phyloP scores from a whole-genome alignment of 2,888 invertebrate species.

The Patella pellucida region DNA sequence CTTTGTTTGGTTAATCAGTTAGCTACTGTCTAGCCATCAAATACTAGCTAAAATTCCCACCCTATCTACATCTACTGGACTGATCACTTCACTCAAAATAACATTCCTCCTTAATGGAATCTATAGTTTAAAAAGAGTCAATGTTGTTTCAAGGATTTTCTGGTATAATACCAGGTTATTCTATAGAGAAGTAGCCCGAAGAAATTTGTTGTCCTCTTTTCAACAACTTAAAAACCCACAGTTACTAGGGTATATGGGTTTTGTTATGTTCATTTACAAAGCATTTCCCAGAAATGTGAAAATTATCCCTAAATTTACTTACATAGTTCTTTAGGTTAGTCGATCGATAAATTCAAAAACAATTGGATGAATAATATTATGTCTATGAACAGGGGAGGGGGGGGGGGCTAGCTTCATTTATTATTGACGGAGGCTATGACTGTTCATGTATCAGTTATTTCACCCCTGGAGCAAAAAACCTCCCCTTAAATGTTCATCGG shows the following conservation, averaged over 20 bases:
- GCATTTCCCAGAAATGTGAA: too few species aligned
- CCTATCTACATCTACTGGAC: background rate
- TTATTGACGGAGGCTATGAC: too few species aligned
- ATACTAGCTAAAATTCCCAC: background rate
- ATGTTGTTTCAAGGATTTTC: slow-evolving; percentile 2
- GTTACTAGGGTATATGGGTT: too few species aligned
- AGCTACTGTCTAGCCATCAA: background rate
- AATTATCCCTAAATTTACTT: too few species aligned
- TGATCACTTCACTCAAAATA: background rate
- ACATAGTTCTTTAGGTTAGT: too few species aligned
- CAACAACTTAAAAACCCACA: too few species aligned
- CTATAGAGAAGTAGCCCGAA: background rate
- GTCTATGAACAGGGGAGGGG: background rate
- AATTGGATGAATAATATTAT: too few species aligned
- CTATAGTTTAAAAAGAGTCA: background rate
- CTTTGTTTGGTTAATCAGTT: background rate
- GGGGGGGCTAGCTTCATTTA: background rate
- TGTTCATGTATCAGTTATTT: too few species aligned
- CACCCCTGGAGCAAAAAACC: too few species aligned
- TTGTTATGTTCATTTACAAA: too few species aligned
- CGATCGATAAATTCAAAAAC: too few species aligned
- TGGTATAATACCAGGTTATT: background rate
- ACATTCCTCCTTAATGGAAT: background rate
- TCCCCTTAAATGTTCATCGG: background rate
- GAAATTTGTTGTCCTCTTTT: too few species aligned